Percentiles rank a stretch among this genome's conserved stretches.
phyloP scores from a whole-genome alignment of 2,888 invertebrate genomes.

The Cremastinae sp. region DNA sequence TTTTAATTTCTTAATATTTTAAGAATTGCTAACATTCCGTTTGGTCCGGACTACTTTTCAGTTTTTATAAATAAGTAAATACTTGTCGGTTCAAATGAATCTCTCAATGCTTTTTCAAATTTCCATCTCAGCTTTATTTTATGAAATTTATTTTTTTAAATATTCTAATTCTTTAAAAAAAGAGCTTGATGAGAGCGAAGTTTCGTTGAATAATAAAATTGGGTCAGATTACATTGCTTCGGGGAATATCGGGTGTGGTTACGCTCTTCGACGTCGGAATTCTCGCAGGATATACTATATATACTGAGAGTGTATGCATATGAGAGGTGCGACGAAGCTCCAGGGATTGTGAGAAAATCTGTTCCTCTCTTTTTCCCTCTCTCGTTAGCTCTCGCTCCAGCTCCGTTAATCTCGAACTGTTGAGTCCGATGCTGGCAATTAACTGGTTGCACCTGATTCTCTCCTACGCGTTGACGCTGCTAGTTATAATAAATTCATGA shows the following conservation, averaged over 20 bases:
- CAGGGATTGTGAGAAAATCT: too few species aligned
- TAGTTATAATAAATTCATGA: too few species aligned
- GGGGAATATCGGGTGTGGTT: background rate
- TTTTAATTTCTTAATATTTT: too few species aligned
- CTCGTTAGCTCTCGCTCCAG: background rate
- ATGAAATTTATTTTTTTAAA: background rate
- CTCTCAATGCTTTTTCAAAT: too few species aligned
- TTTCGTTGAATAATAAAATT: background rate
- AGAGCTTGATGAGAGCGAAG: background rate
- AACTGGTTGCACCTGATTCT: slow-evolving; percentile 21
- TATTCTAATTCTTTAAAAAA: background rate
- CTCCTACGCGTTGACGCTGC: background rate
- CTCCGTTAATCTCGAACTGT: slow-evolving; percentile 11
- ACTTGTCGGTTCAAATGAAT: too few species aligned
- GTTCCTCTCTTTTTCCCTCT: background rate
- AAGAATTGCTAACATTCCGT: too few species aligned
- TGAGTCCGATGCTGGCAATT: slow-evolving; percentile 10
- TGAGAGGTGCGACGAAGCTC: background rate
- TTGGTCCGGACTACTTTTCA: too few species aligned
- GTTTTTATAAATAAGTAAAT: too few species aligned
- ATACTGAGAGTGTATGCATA: background rate
- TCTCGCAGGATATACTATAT: background rate
- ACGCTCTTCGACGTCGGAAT: slow-evolving; percentile 1
- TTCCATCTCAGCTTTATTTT: too few species aligned
- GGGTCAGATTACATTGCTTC: background rate